phyloP scores from a whole-genome alignment of 2,113 vertebrate genomes.

The Romanogobio albipinnatus region DNA sequence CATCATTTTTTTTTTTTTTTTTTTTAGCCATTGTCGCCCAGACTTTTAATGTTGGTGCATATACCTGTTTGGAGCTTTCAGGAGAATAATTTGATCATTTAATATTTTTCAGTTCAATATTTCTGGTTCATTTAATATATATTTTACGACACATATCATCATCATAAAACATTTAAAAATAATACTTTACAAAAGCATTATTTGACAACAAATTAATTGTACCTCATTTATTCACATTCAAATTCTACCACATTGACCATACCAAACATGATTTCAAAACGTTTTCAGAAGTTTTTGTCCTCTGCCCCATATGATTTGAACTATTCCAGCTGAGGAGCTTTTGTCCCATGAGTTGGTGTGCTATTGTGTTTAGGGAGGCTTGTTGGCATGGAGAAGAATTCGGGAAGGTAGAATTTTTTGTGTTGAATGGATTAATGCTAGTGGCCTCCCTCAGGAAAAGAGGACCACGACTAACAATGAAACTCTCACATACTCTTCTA shows the following conservation, averaged over 20 bases:
- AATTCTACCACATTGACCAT: background rate
- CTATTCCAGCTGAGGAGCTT: background rate
- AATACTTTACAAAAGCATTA: background rate
- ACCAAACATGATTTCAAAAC: background rate
- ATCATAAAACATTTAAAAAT: background rate
- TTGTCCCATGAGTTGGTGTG: background rate
- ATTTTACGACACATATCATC: background rate
- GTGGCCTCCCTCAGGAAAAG: background rate
- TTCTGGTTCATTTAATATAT: too few relatives aligned
- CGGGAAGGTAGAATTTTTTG: conserved; percentile 27
- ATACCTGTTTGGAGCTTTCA: background rate
- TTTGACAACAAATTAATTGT: background rate
- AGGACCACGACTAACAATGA: background rate
- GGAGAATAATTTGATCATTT: background rate
- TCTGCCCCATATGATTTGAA: background rate
- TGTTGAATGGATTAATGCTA: conserved; percentile 5
- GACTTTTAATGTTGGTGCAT: background rate
- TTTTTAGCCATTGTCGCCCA: background rate
- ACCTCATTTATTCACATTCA: background rate
- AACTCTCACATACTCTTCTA: background rate
- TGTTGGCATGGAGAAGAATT: conserved; percentile 36
- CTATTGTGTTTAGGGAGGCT: background rate
- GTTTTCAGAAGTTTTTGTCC: background rate
- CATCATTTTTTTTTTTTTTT: background rate
- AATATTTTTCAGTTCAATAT: background rate